Percentiles rank a stretch among this genome's conserved stretches.
phyloP scores from a whole-genome alignment of 2,797 vertebrate species.

The Sternotherus odoratus region DNA sequence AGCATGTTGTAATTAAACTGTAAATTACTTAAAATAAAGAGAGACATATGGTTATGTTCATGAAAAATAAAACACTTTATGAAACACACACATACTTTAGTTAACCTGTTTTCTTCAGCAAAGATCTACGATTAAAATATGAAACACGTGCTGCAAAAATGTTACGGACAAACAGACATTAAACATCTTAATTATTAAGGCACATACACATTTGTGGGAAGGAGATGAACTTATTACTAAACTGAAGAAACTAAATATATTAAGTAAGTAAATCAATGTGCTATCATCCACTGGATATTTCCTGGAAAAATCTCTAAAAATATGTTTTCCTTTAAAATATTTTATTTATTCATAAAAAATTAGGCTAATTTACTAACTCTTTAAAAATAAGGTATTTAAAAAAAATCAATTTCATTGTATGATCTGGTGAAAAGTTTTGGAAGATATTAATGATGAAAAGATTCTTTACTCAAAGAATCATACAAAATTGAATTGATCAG shows the following conservation, averaged over 20 bases:
- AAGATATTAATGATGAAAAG: background rate
- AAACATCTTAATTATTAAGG: constrained; percentile 36
- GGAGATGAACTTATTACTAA: constrained; percentile 13
- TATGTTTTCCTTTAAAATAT: background rate
- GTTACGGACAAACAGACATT: background rate
- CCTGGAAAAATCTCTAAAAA: background rate
- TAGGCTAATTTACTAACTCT: background rate
- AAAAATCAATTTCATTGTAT: background rate
- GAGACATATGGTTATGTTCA: constrained; percentile 58
- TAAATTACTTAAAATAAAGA: constrained; percentile 77
- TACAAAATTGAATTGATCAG: constrained; percentile 32
- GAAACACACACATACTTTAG: constrained; percentile 47
- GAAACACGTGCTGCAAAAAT: constrained; percentile 15
- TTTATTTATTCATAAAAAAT: background rate
- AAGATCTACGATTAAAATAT: constrained; percentile 34
- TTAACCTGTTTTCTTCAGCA: constrained; percentile 31
- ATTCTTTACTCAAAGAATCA: background rate
- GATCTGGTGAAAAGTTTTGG: background rate
- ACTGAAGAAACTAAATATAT: background rate
- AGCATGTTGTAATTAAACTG: constrained; percentile 75
- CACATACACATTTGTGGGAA: constrained; percentile 22
- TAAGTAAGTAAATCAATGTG: background rate
- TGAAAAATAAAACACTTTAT: constrained; percentile 66
- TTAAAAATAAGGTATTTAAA: constrained; percentile 30
- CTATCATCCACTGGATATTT: background rate